Evolutionary conservation across 2,888 invertebrate genomes (phyloP).

Genomic region (Spodoptera littoralis): DNA sequence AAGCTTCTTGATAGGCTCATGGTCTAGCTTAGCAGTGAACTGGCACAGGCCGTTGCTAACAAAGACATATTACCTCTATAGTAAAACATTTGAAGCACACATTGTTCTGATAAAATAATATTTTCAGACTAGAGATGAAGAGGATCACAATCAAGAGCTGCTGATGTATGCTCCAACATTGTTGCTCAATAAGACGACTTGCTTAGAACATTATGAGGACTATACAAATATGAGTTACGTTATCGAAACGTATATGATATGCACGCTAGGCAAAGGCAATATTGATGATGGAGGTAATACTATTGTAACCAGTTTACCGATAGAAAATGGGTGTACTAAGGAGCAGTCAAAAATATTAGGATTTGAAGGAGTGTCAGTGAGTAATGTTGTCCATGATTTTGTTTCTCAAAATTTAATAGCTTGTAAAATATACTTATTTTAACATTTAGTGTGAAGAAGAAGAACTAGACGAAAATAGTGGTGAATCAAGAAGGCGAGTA

Average conservation of each 20-base stretch:
- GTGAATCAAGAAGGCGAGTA: background rate
- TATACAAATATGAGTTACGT: conserved; percentile 41
- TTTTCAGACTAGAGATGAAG: conserved; percentile 54
- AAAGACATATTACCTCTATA: no score
- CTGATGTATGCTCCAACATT: conserved; percentile 56
- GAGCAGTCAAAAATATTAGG: conserved; percentile 28
- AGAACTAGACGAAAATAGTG: conserved; percentile 3
- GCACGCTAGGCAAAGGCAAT: conserved; percentile 56
- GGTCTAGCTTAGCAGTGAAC: no score
- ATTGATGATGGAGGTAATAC: conserved; percentile 44
- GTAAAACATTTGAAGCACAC: no score
- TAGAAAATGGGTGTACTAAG: conserved; percentile 24
- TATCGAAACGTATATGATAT: conserved; percentile 69
- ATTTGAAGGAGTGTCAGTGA: conserved; percentile 38
- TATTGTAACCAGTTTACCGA: conserved; percentile 20
- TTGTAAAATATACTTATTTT: conserved; percentile 1
- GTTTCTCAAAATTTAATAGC: background rate
- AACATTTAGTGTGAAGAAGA: conserved; percentile 21
- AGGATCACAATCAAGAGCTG: conserved; percentile 51
- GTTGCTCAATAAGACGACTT: conserved; percentile 55
- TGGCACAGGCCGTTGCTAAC: no score
- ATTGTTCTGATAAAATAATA: no score
- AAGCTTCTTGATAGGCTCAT: no score
- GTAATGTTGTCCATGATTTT: conserved; percentile 4
- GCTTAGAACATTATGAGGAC: conserved; percentile 53